Evolutionary conservation across 2,113 vertebrate species (phyloP), one percentile per base, ranked within the genome.

Genomic region (Pholis gunnellus): DNA sequence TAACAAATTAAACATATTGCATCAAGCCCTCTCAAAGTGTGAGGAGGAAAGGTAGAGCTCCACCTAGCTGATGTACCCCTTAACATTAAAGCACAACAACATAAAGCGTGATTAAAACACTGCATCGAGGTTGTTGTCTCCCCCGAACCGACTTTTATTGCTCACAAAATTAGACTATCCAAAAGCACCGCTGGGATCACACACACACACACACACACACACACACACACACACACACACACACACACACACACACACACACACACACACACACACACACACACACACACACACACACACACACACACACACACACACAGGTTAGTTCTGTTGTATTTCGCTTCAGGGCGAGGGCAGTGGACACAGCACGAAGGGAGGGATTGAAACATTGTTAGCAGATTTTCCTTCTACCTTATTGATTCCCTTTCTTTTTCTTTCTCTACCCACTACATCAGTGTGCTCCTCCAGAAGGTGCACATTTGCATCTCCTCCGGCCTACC

Each of bases 401-500:
- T 46, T 64, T 75, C 18, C 50, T 72, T 9, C 42, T 29, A 2
- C 71, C 67, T 66, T 75, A 64, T 81, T 73, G 79, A 81, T 81
- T 73, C 86, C 67, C 50, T 54, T 83, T 65, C 44, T 66, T 73
- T 73, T 79, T 56, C 31, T 56, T 80, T 52, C 54, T 69, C 20
- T 42, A 7, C 64, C 40, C 80, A 79, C 74, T 75, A 20, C 82
- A 89, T 90, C 75, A 85, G 85, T 72, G 64, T 48, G 22, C 81
- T 72, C 56, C 73, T 66, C 48, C 44, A 78, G 36, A 81, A 81
- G 79, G 67, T 63, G 78, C 81, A 81, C 71, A 87, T 92, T 84
- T 91, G 81, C 90, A 88, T 92, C 68, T 69, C 72, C 50, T 40
- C 31, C 2, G 54, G 75, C 76, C 85, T 86, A 84, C 59, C 0